Base-by-base conservation (phyloP, 2,888 invertebrate genomes). In the Chrysolina haemoptera region DNA sequence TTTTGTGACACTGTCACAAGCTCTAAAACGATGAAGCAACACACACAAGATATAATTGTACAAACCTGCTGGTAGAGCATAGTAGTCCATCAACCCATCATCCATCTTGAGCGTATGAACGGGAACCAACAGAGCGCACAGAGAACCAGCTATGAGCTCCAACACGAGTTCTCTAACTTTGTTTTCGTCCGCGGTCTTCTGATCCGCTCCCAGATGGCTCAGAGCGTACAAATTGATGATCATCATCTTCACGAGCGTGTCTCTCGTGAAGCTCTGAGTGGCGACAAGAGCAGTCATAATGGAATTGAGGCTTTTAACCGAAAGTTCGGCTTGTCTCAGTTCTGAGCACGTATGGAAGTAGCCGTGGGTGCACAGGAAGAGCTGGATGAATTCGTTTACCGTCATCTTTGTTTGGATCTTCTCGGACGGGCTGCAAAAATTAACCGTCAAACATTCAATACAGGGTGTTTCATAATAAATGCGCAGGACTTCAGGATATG, bases 231-330 rank as follows among this genome's bases (percentile, higher is more conserved):
- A 90, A 85, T 94, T 92, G 53, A 96, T 93, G 74, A 93, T 91
- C 64, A 93, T 90, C 91, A 96, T 94, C 91, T 95, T 87, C 46
- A 95, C 91, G 27, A 96, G 89, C 80, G 93, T 93, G 89, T 93
- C 93, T 0, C 92, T 90, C 64, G 92, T 93, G 79, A 96, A 94
- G 83, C 93, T 93, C 83, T 95, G 93, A 0, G 95, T 94, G 0
- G 94, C 94, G 10, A 95, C 91, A 71, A 95, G 91, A 0, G 94
- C 92, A 0, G 94, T 93, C 78, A 96, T 88, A 46, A 94, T 93
- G 0, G 93, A 90, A 73, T 93, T 93, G 40, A 96, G 89, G 27
- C 91, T 90, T 78, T 91, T 90, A 48, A 93, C 92, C 69, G 93
- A 88, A 3, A 89, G 86, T 16, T 90, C 88, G 0, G 94, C 94